These are phyloP conservation scores for Pasiphila rectangulata DNA, from an alignment of 2,888 invertebrate species.

Conservation along the genomic window DNA sequence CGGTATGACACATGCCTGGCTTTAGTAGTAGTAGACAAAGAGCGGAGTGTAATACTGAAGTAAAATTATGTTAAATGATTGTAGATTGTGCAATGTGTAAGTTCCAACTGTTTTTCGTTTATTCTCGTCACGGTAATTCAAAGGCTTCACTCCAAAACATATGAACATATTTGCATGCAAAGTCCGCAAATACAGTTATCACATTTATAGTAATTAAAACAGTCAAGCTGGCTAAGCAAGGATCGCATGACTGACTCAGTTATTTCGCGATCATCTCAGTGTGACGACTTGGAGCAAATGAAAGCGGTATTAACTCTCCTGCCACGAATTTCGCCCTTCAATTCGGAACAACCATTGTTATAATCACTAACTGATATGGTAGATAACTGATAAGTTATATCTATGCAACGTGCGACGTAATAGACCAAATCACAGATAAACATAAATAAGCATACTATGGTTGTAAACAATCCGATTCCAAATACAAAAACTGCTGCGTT, in stretches of 20 bases:
- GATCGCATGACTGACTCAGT: constrained; percentile 14
- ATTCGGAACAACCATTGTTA: constrained; percentile 7
- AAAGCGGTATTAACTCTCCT: not conserved
- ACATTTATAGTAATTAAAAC: constrained; percentile 1
- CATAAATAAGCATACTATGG: constrained; percentile 3
- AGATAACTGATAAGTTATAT: not conserved
- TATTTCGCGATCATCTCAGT: constrained; percentile 12
- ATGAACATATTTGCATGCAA: no score
- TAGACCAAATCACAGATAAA: not conserved
- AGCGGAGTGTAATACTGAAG: no score
- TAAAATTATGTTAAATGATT: no score
- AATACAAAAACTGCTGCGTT: constrained; percentile 9
- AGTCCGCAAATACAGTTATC: not conserved
- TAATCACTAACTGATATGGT: not conserved
- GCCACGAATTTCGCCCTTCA: constrained; percentile 6
- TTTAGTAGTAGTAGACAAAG: no score
- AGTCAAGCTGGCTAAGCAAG: constrained; percentile 6
- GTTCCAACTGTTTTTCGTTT: no score
- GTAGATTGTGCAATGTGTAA: no score
- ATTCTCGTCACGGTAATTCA: no score
- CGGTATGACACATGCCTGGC: no score
- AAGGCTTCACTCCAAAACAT: no score
- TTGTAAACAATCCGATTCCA: constrained; percentile 12
- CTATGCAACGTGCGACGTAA: not conserved
- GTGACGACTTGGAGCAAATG: constrained; percentile 17